Percentiles rank a stretch among this genome's conserved stretches.
These are phyloP conservation scores for Hirtodrosophila cameraria DNA, from an alignment of 2,888 invertebrate species.

Conservation along the genomic window DNA sequence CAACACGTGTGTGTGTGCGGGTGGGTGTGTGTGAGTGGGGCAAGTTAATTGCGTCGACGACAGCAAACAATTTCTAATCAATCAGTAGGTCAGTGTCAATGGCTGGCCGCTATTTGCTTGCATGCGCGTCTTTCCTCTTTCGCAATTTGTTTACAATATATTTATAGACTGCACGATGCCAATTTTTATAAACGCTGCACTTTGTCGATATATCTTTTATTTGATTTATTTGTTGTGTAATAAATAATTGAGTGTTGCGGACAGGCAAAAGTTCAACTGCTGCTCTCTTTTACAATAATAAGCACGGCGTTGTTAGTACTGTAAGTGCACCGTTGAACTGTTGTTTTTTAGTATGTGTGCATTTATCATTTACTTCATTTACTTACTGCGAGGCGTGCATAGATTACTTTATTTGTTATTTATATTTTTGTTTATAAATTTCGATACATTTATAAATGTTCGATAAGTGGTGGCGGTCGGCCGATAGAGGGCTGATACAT, in stretches of 20 bases:
- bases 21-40: not conserved
- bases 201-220: conserved; percentile 52
- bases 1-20: conserved; percentile 22
- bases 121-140: conserved; percentile 52
- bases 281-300: conserved; percentile 33
- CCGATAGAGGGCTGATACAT: conserved; percentile 28
- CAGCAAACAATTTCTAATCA: conserved; percentile 34
- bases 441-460: conserved; percentile 31
- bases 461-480: conserved; percentile 35
- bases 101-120: conserved; percentile 32
- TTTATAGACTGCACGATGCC: conserved; percentile 64
- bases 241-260: conserved; percentile 67
- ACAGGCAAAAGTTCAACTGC: conserved; percentile 47
- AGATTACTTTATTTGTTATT: conserved; percentile 42
- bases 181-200: conserved; percentile 51
- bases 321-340: conserved; percentile 41
- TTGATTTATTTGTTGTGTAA: conserved; percentile 77
- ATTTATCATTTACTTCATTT: conserved; percentile 16
- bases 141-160: conserved; percentile 70
- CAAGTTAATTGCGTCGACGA: conserved; percentile 19
- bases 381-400: conserved; percentile 6
- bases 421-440: conserved; percentile 51
- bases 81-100: conserved; percentile 61
- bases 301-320: conserved; percentile 14
- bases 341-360: conserved; percentile 21